Percentiles rank a stretch among this genome's conserved stretches.
These are phyloP conservation scores for Kuschelorhynchus macadamiae DNA, from an alignment of 2,888 invertebrate species.

Conservation along the genomic window DNA sequence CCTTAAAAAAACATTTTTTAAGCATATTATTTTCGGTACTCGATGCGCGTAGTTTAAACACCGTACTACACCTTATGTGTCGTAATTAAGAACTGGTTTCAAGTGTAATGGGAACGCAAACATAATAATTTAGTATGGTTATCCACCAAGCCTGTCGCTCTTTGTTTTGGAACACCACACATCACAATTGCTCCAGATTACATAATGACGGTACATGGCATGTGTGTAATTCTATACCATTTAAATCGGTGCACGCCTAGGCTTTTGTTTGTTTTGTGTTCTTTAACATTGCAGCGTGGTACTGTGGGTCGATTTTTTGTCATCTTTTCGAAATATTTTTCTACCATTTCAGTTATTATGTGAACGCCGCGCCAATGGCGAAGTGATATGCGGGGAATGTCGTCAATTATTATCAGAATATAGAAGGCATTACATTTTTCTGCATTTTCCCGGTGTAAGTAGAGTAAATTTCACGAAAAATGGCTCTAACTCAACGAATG, in stretches of 20 bases:
- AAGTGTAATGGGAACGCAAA: conserved; percentile 17
- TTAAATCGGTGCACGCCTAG: conserved; percentile 22
- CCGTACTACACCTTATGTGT: conserved; percentile 11
- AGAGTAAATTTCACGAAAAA: too few relatives aligned
- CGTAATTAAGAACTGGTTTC: conserved; percentile 25
- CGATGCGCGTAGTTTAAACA: background rate
- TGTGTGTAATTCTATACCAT: conserved; percentile 33
- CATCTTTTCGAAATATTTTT: background rate
- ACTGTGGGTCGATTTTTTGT: conserved; percentile 1
- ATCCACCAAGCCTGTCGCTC: conserved; percentile 24
- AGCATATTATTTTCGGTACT: background rate
- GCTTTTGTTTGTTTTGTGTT: conserved; percentile 8
- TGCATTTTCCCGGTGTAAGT: too few relatives aligned
- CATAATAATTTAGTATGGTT: conserved; percentile 24
- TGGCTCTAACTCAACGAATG: too few relatives aligned
- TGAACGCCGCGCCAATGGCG: too few relatives aligned
- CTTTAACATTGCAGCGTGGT: background rate
- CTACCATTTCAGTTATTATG: too few relatives aligned
- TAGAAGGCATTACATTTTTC: too few relatives aligned
- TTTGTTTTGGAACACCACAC: conserved; percentile 17
- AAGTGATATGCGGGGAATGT: too few relatives aligned
- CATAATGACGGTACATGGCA: conserved; percentile 22
- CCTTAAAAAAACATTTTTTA: background rate
- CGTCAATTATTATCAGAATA: too few relatives aligned
- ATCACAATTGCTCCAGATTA: conserved; percentile 28